These are phyloP conservation scores for Spisula solida DNA, from an alignment of 2,888 invertebrate species.

Conservation along the genomic window DNA sequence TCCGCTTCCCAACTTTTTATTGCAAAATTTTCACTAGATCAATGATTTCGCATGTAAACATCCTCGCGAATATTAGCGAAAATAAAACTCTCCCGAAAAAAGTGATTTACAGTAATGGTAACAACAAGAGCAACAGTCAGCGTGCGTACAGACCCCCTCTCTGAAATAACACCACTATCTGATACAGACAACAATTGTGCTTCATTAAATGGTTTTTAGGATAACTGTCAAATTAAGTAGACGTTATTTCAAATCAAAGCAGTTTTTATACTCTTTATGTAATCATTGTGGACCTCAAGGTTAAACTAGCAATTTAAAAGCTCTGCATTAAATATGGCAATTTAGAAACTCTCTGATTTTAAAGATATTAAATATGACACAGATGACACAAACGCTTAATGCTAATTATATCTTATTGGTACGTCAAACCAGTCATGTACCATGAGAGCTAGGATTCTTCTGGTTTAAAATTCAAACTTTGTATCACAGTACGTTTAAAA, in stretches of 20 bases:
- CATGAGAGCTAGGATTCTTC: not conserved
- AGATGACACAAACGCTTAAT: not conserved
- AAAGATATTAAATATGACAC: not conserved
- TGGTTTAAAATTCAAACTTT: not conserved
- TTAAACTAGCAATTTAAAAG: not conserved
- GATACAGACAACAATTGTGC: slow-evolving; percentile 10
- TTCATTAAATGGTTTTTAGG: slow-evolving; percentile 18
- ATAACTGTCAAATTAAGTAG: not conserved
- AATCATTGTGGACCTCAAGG: slow-evolving; percentile 21
- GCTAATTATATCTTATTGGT: not conserved
- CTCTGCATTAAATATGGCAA: too few relatives aligned
- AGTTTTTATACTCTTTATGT: not conserved
- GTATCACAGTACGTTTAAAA: not conserved
- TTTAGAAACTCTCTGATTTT: not conserved
- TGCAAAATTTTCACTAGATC: too few relatives aligned
- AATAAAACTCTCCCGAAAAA: too few relatives aligned
- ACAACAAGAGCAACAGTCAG: too few relatives aligned
- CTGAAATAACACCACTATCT: not conserved
- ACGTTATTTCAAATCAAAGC: not conserved
- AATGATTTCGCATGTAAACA: too few relatives aligned
- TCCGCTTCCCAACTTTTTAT: too few relatives aligned
- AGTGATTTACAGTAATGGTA: too few relatives aligned
- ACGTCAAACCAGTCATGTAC: not conserved
- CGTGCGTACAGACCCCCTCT: not conserved
- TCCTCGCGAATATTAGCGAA: too few relatives aligned